Percentiles rank a stretch among this genome's conserved stretches.
Evolutionary conservation across 2,113 vertebrate species (phyloP).

Genomic region (human): GRCh38 chr14:97666501-97667000

Average conservation of each 20-base stretch:
- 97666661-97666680: background rate
- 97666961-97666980: too few relatives aligned
- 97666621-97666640: fast-evolving
- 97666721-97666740: background rate
- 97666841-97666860: background rate
- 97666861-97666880: background rate
- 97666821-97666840: background rate
- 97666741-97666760: background rate
- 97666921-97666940: background rate
- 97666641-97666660: background rate
- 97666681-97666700: background rate
- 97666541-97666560: background rate
- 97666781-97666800: background rate
- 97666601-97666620: background rate
- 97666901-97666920: background rate
- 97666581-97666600: too few relatives aligned
- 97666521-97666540: background rate
- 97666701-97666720: background rate
- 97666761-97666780: background rate
- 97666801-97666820: background rate
- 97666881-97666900: background rate
- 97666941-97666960: too few relatives aligned
- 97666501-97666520: background rate
- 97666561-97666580: background rate
- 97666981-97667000: too few relatives aligned